Conservation (phyloP, 1,140 invertebrate species). For the Cylas formicarius region DNA sequence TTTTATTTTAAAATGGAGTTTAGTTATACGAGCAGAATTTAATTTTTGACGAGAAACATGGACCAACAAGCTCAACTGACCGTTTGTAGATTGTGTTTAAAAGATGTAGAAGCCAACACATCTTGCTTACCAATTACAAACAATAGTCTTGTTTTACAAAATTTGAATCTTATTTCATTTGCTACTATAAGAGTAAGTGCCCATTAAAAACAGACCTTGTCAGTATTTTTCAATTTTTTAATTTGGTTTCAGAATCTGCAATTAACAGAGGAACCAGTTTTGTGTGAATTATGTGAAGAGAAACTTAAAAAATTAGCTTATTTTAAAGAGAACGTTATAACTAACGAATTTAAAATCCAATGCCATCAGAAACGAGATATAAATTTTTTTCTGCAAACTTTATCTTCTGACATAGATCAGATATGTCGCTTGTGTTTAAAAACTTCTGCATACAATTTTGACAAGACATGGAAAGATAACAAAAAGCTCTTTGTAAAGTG, state of each 20-base stretch:
- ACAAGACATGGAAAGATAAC: neutral
- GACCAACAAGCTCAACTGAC: too few species aligned
- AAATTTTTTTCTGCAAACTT: neutral
- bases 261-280: neutral
- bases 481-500: constrained; percentile 2
- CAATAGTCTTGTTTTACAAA: neutral
- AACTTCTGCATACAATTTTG: neutral
- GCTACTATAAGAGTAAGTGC: constrained; percentile 1
- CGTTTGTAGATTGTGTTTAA: constrained; percentile 1
- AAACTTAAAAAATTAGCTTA: neutral
- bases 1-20: too few species aligned
- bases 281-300: neutral
- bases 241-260: constrained; percentile 4
- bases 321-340: neutral
- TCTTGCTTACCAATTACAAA: neutral
- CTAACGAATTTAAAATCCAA: neutral
- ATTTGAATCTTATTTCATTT: constrained; percentile 1
- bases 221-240: neutral
- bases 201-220: neutral
- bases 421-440: constrained; percentile 4
- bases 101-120: neutral
- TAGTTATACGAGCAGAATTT: too few species aligned
- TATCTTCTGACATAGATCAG: neutral
- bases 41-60: too few species aligned
- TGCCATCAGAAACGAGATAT: neutral